Base-by-base conservation (phyloP, 2,888 invertebrate species). In the Epistrophella euchroma region DNA sequence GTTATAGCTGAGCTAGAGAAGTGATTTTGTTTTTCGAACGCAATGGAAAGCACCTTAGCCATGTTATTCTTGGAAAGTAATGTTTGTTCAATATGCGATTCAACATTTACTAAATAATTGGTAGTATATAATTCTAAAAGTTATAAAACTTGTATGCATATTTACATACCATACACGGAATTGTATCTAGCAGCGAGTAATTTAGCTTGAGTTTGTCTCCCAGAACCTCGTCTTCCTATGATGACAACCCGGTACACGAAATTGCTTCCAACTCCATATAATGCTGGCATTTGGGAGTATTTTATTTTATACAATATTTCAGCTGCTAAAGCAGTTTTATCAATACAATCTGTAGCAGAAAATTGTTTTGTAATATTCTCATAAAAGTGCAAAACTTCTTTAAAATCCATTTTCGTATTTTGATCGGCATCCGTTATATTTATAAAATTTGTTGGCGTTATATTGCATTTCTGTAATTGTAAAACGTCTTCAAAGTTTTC, bases 171-270 rank as follows among this genome's bases (percentile, higher is more conserved):
- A 86, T 94, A 93, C 2, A 94, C 91, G 10, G 95, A 88, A 88
- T 93, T 92, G 87, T 94, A 93, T 70, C 92, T 91, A 70, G 92
- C 89, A 0, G 92, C 91, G 35, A 95, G 89, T 32, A 93, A 89
- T 82, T 91, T 91, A 0, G 94, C 95, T 87, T 95, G 92, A 0
- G 93, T 93, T 74, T 92, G 93, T 72, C 93, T 92, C 2, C 94
- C 94, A 2, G 94, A 93, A 15, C 95, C 95, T 45, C 93, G 91
- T 3, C 93, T 92, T 6, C 95, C 95, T 45, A 95, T 91, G 0
- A 95, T 88, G 1, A 93, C 90, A 25, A 95, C 91, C 68, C 95
- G 93, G 52, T 94, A 93, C 3, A 88, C 88, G 58, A 88, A 91
- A 64, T 87, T 62, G 0, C 58, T 71, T 17, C 40, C 52, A 4